These are phyloP conservation scores for Pheosia gnoma DNA, from an alignment of 2,888 invertebrate genomes.

Conservation along the genomic window DNA sequence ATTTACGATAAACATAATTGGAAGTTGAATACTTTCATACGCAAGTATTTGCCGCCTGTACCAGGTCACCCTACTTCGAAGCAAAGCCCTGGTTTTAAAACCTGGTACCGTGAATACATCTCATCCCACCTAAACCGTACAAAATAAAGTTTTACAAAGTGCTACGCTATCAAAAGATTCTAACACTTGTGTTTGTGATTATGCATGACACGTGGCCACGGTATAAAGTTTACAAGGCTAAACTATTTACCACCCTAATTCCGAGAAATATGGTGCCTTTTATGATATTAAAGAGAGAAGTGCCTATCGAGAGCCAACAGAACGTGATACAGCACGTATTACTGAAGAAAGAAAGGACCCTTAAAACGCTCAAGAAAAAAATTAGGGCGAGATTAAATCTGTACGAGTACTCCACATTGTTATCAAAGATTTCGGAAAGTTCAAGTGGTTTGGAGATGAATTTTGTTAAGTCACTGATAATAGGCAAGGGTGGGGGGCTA, in stretches of 20 bases:
- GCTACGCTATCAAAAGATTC: too few species aligned
- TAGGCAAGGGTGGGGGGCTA: constrained; percentile 24
- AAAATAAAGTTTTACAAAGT: too few species aligned
- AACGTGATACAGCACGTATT: constrained; percentile 51
- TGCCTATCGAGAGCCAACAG: constrained; percentile 46
- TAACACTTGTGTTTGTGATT: too few species aligned
- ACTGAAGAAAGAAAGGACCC: constrained; percentile 31
- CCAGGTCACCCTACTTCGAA: too few species aligned
- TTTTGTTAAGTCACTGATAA: constrained; percentile 31
- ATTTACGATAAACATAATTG: too few species aligned
- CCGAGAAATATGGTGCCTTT: constrained; percentile 40
- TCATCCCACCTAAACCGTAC: too few species aligned
- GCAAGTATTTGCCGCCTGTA: too few species aligned
- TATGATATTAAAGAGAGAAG: constrained; percentile 57
- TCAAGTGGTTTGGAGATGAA: constrained; percentile 38
- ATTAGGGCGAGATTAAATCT: constrained; percentile 52
- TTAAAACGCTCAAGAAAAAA: constrained; percentile 40
- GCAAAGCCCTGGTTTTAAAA: too few species aligned
- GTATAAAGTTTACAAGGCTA: constrained; percentile 23
- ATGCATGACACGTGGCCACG: too few species aligned
- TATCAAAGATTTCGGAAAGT: constrained; percentile 42
- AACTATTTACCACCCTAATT: constrained; percentile 48
- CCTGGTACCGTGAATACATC: too few species aligned
- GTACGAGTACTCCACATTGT: constrained; percentile 45
- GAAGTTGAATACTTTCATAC: too few species aligned